A percentile compares a stretch with the other conserved stretches of the same genome.
Conservation (phyloP, 1,140 invertebrate species). For the Lepidurus apus region DNA sequence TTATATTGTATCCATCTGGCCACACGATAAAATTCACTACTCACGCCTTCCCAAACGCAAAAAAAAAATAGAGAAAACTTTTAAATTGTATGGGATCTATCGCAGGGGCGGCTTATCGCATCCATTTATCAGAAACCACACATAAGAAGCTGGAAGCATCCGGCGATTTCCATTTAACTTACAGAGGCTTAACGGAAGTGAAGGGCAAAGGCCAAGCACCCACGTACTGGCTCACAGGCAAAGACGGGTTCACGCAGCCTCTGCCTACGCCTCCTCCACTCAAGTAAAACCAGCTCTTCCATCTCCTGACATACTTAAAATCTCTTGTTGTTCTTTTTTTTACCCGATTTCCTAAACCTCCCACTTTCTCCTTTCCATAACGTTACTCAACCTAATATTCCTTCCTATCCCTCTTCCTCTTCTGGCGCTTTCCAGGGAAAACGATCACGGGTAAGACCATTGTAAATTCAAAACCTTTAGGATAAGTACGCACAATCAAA, state of each 20-base stretch:
- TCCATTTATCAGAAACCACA: conserved; percentile 72
- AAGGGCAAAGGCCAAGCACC: conserved; percentile 86
- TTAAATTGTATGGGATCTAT: conserved; percentile 35
- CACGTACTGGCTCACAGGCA: conserved; percentile 85
- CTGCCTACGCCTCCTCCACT: conserved; percentile 71
- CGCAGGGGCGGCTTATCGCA: conserved; percentile 69
- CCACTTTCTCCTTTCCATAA: too few relatives aligned
- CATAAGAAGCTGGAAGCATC: conserved; percentile 64
- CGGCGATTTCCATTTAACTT: conserved; percentile 73
- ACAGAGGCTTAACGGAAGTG: conserved; percentile 71
- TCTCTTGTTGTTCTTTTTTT: too few relatives aligned
- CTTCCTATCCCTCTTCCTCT: neutral
- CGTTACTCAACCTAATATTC: too few relatives aligned
- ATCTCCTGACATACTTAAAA: too few relatives aligned
- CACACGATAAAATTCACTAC: neutral
- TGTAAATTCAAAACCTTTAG: neutral
- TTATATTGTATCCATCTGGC: neutral
- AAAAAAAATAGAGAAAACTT: neutral
- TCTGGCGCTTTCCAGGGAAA: neutral
- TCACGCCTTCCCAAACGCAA: too few relatives aligned
- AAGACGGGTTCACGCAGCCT: conserved; percentile 78
- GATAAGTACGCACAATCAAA: neutral
- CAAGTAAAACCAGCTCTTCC: conserved; percentile 53
- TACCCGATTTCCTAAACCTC: too few relatives aligned
- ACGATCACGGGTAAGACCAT: neutral